Percentiles rank a stretch among this genome's conserved stretches.
Conservation (phyloP, 2,113 vertebrate genomes). For the Protomyctophum bolini region DNA sequence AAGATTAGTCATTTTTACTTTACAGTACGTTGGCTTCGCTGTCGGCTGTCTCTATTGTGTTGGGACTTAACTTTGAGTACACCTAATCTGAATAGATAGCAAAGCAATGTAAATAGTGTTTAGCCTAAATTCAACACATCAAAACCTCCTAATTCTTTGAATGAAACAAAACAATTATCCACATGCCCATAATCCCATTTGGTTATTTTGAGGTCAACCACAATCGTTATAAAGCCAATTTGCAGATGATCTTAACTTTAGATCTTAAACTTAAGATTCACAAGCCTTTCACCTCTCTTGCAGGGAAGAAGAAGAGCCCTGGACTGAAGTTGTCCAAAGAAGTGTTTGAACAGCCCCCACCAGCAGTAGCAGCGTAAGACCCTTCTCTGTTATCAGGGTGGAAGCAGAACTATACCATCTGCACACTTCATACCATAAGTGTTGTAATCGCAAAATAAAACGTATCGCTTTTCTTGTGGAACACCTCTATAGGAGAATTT, state of each 20-base stretch:
- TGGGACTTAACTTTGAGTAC: conserved; percentile 39
- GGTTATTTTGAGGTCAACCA: neutral
- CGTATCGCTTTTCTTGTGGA: no score
- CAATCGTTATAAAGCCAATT: no score
- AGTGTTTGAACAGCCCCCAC: conserved; percentile 87
- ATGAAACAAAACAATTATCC: conserved; percentile 1
- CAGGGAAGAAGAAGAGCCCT: conserved; percentile 89
- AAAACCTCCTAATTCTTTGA: conserved; percentile 9
- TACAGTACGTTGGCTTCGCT: conserved; percentile 23
- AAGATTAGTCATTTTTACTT: conserved; percentile 46
- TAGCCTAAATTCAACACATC: conserved; percentile 25
- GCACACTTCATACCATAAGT: no score
- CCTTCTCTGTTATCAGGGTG: neutral
- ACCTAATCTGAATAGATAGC: conserved; percentile 61
- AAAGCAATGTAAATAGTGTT: conserved; percentile 19
- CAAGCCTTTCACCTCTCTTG: conserved; percentile 11
- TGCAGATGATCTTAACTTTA: no score
- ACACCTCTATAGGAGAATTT: no score
- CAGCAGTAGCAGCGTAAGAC: conserved; percentile 89
- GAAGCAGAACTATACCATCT: neutral
- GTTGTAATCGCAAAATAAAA: no score
- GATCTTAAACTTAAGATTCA: no score
- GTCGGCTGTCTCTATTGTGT: conserved; percentile 23
- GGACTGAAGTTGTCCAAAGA: conserved; percentile 92
- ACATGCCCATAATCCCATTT: neutral